Conservation (phyloP, 2,797 vertebrate species). For the Bryconaethiops microstoma region DNA sequence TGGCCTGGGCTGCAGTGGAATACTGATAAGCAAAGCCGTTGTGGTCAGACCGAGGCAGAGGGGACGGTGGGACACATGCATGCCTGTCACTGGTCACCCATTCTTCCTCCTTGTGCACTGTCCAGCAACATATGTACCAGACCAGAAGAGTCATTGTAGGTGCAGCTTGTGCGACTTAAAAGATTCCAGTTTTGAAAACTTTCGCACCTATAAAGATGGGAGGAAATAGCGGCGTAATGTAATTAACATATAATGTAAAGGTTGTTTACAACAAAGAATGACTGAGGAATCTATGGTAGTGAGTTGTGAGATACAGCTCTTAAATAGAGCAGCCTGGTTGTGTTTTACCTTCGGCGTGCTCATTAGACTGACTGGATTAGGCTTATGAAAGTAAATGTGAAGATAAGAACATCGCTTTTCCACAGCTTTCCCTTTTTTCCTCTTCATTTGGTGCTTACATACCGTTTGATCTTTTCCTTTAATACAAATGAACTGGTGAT, state of each 20-base stretch:
- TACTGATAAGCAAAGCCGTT: conserved; percentile 30
- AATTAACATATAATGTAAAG: not conserved
- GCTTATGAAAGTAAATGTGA: conserved; percentile 47
- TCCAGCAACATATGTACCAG: not conserved
- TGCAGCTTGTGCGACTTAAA: not conserved
- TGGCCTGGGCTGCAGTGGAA: conserved; percentile 26
- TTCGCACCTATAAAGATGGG: not conserved
- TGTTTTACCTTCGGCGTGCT: conserved; percentile 36
- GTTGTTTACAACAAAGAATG: not conserved
- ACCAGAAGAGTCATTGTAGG: not conserved
- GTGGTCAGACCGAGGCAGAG: conserved; percentile 1
- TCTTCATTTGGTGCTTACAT: conserved; percentile 43
- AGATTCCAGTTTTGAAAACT: not conserved
- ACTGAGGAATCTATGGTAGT: not conserved
- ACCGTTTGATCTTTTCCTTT: conserved; percentile 62
- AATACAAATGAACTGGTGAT: conserved; percentile 57
- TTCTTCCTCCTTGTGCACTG: not conserved
- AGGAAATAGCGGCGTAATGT: not conserved
- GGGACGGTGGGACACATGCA: not conserved
- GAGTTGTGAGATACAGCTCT: not conserved
- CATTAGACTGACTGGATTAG: conserved; percentile 53
- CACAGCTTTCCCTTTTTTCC: conserved; percentile 1
- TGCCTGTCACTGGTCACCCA: not conserved
- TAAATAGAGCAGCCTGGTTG: conserved; percentile 11
- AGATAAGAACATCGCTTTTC: conserved; percentile 53